Conservation (phyloP, 2,113 vertebrate species). For the Salvelinus fontinalis region DNA sequence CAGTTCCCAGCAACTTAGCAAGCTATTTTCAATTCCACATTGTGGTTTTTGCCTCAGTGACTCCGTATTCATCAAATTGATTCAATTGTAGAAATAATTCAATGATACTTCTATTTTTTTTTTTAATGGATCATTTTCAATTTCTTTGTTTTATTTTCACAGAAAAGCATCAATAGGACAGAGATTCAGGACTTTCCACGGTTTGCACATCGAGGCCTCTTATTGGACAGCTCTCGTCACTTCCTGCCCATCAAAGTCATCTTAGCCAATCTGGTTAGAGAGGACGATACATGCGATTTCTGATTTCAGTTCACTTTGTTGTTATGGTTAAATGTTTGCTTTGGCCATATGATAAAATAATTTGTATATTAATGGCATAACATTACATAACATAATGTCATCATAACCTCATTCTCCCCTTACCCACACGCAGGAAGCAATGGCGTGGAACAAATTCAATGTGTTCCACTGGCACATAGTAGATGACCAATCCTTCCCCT, state of each 20-base stretch:
- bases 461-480: slow-evolving; percentile 98
- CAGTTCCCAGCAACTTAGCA: not conserved
- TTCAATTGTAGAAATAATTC: not conserved
- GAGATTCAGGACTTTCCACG: slow-evolving; percentile 83
- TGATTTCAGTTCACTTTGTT: not conserved
- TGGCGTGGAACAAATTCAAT: slow-evolving; percentile 97
- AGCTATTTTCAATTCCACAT: not conserved
- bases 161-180: slow-evolving; percentile 84
- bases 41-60: not conserved
- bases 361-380: not conserved
- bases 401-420: not conserved
- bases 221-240: slow-evolving; percentile 91
- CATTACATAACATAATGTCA: not conserved
- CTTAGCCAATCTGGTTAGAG: slow-evolving; percentile 85
- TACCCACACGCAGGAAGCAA: slow-evolving; percentile 82
- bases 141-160: not conserved
- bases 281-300: not conserved
- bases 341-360: not conserved
- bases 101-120: too few species aligned
- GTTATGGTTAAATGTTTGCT: not conserved
- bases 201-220: slow-evolving; percentile 88
- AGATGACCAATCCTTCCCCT: slow-evolving; percentile 93
- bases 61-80: not conserved
- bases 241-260: slow-evolving; percentile 87
- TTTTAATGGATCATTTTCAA: too few species aligned